Evolutionary conservation across 2,797 vertebrate genomes (phyloP).

Genomic region (Dendrocincla fuliginosa): DNA sequence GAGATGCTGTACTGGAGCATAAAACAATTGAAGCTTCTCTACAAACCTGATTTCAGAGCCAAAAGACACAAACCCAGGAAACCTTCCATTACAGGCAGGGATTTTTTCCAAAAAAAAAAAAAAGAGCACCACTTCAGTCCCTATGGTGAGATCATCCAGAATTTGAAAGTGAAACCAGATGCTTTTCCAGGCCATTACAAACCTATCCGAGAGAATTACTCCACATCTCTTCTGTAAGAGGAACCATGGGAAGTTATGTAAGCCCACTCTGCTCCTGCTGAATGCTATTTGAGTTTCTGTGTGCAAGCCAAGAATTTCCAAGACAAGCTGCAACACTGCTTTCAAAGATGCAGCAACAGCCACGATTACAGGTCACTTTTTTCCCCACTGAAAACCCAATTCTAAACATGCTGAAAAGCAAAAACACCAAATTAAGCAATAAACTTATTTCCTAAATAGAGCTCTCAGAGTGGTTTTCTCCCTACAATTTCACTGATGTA

Average conservation of each 20-base stretch:
- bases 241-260: not conserved
- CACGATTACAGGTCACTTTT: not conserved
- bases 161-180: constrained; percentile 18
- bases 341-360: not conserved
- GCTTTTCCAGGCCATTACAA: not conserved
- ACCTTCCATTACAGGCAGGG: not conserved
- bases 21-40: not conserved
- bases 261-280: not conserved
- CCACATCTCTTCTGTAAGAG: not conserved
- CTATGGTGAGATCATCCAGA: not conserved
- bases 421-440: not conserved
- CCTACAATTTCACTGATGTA: not conserved
- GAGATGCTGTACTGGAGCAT: not conserved
- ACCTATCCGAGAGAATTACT: not conserved
- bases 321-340: not conserved
- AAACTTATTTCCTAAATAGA: not conserved
- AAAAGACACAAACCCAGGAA: not conserved
- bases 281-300: not conserved
- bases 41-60: not conserved
- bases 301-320: constrained; percentile 15
- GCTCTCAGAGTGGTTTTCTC: not conserved
- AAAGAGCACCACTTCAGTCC: not conserved
- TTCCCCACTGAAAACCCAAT: not conserved
- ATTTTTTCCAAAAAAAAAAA: not conserved
- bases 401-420: not conserved